These are phyloP conservation scores for Plectrocnemia conspersa DNA, from an alignment of 1,140 invertebrate species.

Conservation along the genomic window DNA sequence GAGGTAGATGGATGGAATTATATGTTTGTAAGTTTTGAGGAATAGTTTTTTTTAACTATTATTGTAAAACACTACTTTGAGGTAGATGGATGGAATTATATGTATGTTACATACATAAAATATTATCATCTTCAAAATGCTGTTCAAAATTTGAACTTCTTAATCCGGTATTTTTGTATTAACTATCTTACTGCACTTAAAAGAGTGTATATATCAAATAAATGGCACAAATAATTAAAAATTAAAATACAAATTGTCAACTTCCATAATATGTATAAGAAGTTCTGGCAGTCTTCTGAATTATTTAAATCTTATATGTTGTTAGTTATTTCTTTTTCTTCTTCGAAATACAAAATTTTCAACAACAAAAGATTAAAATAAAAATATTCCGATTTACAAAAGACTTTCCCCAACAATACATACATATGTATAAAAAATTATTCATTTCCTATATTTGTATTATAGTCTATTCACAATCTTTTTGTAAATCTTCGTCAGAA, in stretches of 20 bases:
- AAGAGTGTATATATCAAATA: slow-evolving; percentile 20
- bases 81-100: slow-evolving; percentile 55
- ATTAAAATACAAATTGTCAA: slow-evolving; percentile 23
- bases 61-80: slow-evolving; percentile 42
- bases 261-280: slow-evolving; percentile 30
- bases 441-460: slow-evolving; percentile 5
- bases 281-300: slow-evolving; percentile 32
- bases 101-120: slow-evolving; percentile 39
- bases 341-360: background rate
- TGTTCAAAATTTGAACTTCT: slow-evolving; percentile 8
- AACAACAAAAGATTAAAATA: too few species aligned
- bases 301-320: slow-evolving; percentile 17
- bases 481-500: slow-evolving; percentile 46
- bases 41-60: slow-evolving; percentile 40
- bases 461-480: slow-evolving; percentile 35
- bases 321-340: slow-evolving; percentile 12
- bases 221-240: slow-evolving; percentile 34
- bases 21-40: slow-evolving; percentile 49
- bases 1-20: slow-evolving; percentile 57
- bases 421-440: slow-evolving; percentile 5
- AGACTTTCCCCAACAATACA: too few species aligned
- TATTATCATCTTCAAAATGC: slow-evolving; percentile 13
- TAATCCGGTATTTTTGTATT: slow-evolving; percentile 16
- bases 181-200: slow-evolving; percentile 20
- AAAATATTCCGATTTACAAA: too few species aligned